A percentile compares a stretch with the other conserved stretches of the same genome.
phyloP scores from a whole-genome alignment of 1,140 invertebrate genomes.

The Ditylenchus dipsaci region DNA sequence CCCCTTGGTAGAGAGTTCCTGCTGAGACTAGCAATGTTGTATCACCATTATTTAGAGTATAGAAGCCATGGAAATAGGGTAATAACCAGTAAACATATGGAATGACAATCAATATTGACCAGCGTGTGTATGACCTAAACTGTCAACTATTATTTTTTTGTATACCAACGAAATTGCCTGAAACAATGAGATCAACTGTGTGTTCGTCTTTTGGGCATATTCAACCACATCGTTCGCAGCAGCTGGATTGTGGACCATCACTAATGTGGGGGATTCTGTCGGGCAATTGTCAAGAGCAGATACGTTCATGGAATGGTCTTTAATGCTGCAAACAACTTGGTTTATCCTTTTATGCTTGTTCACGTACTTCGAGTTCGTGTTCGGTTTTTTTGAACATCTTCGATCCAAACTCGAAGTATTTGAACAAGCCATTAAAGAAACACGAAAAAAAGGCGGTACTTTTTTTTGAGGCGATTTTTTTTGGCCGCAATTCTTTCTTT shows the following conservation, averaged over 20 bases:
- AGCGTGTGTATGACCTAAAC: slow-evolving; percentile 37
- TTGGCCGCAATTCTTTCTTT: too few relatives aligned
- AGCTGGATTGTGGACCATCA: slow-evolving; percentile 43
- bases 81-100: slow-evolving; percentile 44
- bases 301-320: slow-evolving; percentile 35
- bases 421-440: too few relatives aligned
- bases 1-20: slow-evolving; percentile 43
- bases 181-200: slow-evolving; percentile 39
- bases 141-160: background rate
- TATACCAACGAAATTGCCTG: slow-evolving; percentile 10
- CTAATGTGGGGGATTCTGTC: slow-evolving; percentile 29
- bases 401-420: background rate
- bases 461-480: too few relatives aligned
- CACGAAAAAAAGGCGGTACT: too few relatives aligned
- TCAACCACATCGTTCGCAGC: slow-evolving; percentile 32
- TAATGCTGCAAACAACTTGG: slow-evolving; percentile 34
- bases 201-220: slow-evolving; percentile 9
- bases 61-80: slow-evolving; percentile 43
- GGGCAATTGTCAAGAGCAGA: slow-evolving; percentile 22
- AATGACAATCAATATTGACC: slow-evolving; percentile 38
- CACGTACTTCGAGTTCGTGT: too few relatives aligned
- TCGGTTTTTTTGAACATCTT: too few relatives aligned
- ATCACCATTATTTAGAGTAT: slow-evolving; percentile 21
- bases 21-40: slow-evolving; percentile 40
- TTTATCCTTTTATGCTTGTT: too few relatives aligned